Base-by-base conservation (phyloP, 2,113 vertebrate species). In the Tyrannus savana region DNA sequence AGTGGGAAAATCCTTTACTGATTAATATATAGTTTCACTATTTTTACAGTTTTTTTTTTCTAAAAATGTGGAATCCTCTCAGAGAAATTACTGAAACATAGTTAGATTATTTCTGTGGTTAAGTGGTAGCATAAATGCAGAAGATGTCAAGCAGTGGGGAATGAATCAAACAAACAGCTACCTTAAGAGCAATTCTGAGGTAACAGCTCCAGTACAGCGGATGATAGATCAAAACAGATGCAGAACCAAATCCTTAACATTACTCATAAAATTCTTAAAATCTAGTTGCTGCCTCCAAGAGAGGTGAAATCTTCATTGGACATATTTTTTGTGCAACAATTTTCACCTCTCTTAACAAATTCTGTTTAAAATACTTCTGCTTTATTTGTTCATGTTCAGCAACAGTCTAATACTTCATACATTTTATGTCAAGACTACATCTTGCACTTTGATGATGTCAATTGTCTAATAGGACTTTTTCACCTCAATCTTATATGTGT, bases 81-180 rank as follows among this genome's bases (percentile, higher is more conserved):
- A 6, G 12, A 62, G 7, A 56, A 82, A 73, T 39, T 12, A 35
- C 4, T 68, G 30, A 86, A 91, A 69, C 16, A 2, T n/a, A 63
- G 74, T 69, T 68, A 47, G 5, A 30, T 60, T 66, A 52, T 62
- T 93, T 77, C 37, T 19, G 10, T 44, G 5, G 2, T 58, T 71
- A 39, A 47, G 9, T 35, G 7, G 37, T 56, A 76, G 30, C 39
- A 47, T 42, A 82, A 63, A 44, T 52, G 8, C 30, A 31, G 49
- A 52, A 67, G 7, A 4, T 39, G 24, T 6, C 39, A 50, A 63
- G 30, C 4, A 7, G 3, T 22, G 6, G 6, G 17, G 6, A 72
- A 71, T 15, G 1, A 39, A 35, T 46, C 4, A n/a, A 81, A 67
- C 9, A 53, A 24, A 19, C 0, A 1, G 2, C 2, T 10, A 8